A percentile compares a stretch with the other conserved stretches of the same genome.
These are phyloP conservation scores for Premnoplex brunnescens DNA, from an alignment of 2,797 vertebrate genomes.

Conservation along the genomic window DNA sequence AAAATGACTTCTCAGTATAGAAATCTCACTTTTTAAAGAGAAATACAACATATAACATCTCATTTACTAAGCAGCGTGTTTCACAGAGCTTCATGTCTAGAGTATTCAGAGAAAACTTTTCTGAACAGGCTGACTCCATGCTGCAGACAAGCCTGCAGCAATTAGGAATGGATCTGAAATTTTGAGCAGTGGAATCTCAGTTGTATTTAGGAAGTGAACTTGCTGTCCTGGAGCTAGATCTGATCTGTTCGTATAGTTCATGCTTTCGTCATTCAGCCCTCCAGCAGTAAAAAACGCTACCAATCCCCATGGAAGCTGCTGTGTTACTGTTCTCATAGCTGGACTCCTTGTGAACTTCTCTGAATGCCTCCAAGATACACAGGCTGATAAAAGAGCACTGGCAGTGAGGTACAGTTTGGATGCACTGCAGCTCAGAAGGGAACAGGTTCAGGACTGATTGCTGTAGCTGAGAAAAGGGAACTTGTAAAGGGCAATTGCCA, in stretches of 20 bases:
- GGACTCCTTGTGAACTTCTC: neutral
- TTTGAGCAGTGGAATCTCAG: neutral
- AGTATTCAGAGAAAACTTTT: neutral
- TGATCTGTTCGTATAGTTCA: neutral
- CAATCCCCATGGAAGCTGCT: neutral
- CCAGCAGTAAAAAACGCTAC: neutral
- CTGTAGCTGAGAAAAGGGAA: conserved; percentile 14
- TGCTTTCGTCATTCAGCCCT: neutral
- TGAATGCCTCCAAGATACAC: neutral
- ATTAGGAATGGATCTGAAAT: neutral
- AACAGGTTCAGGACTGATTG: neutral
- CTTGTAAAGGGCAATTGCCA: conserved; percentile 18
- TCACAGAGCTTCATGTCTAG: neutral
- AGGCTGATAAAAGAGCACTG: neutral
- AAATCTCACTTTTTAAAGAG: neutral
- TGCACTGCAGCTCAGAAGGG: neutral
- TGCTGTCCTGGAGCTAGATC: neutral
- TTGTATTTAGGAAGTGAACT: neutral
- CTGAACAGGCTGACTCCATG: neutral
- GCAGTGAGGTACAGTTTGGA: neutral
- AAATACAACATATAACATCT: neutral
- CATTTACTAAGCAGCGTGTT: neutral
- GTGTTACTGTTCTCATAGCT: neutral
- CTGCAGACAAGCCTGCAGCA: neutral
- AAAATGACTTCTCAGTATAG: neutral